Conservation (phyloP, 2,797 vertebrate species). For the Perdix hodgsoniae region DNA sequence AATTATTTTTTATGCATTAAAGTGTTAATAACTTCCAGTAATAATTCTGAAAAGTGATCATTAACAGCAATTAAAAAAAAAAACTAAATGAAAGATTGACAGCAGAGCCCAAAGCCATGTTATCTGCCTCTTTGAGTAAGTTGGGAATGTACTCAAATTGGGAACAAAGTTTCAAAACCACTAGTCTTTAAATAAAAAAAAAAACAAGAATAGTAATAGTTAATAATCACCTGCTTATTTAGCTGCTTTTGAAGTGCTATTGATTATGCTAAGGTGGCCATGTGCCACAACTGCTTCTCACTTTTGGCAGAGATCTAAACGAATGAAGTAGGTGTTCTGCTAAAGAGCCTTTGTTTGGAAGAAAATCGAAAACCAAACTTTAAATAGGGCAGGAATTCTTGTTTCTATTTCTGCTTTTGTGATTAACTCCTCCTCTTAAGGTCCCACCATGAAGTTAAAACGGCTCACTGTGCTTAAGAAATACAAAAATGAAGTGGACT, state of each 20-base stretch:
- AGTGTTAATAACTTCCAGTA: not conserved
- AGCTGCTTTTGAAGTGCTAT: not conserved
- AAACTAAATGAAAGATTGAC: not conserved
- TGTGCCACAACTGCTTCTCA: not conserved
- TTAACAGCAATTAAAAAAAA: not conserved
- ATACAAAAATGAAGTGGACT: constrained; percentile 83
- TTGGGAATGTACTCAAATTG: not conserved
- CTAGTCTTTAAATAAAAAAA: not conserved
- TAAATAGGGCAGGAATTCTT: not conserved
- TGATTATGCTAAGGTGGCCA: not conserved
- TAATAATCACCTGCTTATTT: not conserved
- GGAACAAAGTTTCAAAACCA: not conserved
- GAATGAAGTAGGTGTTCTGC: not conserved
- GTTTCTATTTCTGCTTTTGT: not conserved
- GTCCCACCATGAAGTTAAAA: constrained; percentile 90
- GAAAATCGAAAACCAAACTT: not conserved
- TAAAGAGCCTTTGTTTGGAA: too few relatives aligned
- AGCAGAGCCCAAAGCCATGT: not conserved
- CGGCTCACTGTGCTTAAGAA: constrained; percentile 83
- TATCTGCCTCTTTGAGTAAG: not conserved
- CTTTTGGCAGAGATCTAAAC: not conserved
- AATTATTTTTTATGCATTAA: not conserved
- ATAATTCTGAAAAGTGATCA: not conserved
- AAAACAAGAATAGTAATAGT: not conserved
- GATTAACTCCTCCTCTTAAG: constrained; percentile 74